Conservation (phyloP, 1,140 invertebrate genomes). For the Pseudomyrmex dendroicus region DNA sequence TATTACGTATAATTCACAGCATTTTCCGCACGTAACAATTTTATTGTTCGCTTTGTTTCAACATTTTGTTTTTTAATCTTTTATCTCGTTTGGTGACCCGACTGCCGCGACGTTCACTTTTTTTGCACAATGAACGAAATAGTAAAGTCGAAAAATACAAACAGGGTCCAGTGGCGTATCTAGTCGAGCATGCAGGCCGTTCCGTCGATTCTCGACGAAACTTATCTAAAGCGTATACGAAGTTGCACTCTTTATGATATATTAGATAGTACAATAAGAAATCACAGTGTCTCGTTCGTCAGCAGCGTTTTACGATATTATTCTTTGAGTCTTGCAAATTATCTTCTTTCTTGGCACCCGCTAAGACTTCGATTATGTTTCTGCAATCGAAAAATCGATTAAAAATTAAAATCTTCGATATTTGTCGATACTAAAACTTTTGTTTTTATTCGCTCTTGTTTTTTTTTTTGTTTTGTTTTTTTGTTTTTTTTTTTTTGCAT, state of each 20-base stretch:
- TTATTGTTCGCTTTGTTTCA: conserved; percentile 21
- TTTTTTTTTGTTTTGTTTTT: too few relatives aligned
- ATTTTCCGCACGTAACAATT: background rate
- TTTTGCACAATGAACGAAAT: conserved; percentile 63
- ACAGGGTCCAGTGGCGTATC: conserved; percentile 67
- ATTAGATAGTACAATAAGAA: conserved; percentile 46
- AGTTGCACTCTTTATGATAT: conserved; percentile 47
- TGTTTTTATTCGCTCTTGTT: background rate
- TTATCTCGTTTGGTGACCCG: conserved; percentile 16
- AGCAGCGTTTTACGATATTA: conserved; percentile 7
- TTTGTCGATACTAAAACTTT: background rate
- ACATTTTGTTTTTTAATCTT: conserved; percentile 3
- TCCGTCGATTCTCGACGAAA: conserved; percentile 63
- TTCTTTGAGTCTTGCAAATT: background rate
- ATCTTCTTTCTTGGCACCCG: conserved; percentile 17
- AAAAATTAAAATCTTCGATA: conserved; percentile 14
- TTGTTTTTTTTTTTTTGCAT: background rate
- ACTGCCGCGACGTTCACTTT: conserved; percentile 30
- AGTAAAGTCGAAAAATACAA: conserved; percentile 75
- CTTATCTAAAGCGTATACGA: conserved; percentile 72
- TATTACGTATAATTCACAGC: conserved; percentile 12
- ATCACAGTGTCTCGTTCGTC: conserved; percentile 55
- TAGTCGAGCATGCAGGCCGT: conserved; percentile 64
- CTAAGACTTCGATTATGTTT: conserved; percentile 4
- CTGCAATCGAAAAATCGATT: conserved; percentile 32